phyloP scores from a whole-genome alignment of 92 coral and sea anemone genomes.

The Zoanthus solanderi region DNA sequence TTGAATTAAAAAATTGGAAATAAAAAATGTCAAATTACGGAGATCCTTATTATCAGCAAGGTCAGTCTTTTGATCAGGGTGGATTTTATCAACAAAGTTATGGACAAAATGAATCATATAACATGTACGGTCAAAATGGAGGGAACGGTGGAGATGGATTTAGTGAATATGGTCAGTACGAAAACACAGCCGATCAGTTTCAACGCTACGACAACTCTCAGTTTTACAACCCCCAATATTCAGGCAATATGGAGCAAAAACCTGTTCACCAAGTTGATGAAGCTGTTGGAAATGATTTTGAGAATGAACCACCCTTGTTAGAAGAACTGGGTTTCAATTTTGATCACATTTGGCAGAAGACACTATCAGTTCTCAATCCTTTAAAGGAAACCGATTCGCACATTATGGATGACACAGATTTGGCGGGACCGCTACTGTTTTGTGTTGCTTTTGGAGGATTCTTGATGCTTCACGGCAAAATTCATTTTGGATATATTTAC shows the following conservation, averaged over 20 bases:
- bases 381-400: slow-evolving; percentile 85
- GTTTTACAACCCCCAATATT: slow-evolving; percentile 54
- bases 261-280: slow-evolving; percentile 81
- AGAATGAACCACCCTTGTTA: slow-evolving; percentile 91
- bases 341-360: slow-evolving; percentile 96
- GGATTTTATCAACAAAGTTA: slow-evolving; percentile 85
- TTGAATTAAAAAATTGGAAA: not conserved
- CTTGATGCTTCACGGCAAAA: slow-evolving; percentile 93
- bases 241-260: slow-evolving; percentile 64
- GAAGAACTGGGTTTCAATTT: slow-evolving; percentile 97
- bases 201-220: slow-evolving; percentile 71
- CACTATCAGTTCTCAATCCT: slow-evolving; percentile 95
- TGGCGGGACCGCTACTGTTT: slow-evolving; percentile 94
- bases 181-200: slow-evolving; percentile 57
- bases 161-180: slow-evolving; percentile 61
- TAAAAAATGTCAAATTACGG: slow-evolving; percentile 68
- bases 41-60: slow-evolving; percentile 68
- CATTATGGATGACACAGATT: slow-evolving; percentile 98
- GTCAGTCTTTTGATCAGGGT: slow-evolving; percentile 82
- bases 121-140: slow-evolving; percentile 34
- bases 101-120: slow-evolving; percentile 65
- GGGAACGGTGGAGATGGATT: slow-evolving; percentile 19
- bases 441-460: slow-evolving; percentile 97
- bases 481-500: slow-evolving; percentile 93
- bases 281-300: slow-evolving; percentile 88